These are phyloP conservation scores for Platycercus adscitus DNA, from an alignment of 2,113 vertebrate species.

Conservation along the genomic window DNA sequence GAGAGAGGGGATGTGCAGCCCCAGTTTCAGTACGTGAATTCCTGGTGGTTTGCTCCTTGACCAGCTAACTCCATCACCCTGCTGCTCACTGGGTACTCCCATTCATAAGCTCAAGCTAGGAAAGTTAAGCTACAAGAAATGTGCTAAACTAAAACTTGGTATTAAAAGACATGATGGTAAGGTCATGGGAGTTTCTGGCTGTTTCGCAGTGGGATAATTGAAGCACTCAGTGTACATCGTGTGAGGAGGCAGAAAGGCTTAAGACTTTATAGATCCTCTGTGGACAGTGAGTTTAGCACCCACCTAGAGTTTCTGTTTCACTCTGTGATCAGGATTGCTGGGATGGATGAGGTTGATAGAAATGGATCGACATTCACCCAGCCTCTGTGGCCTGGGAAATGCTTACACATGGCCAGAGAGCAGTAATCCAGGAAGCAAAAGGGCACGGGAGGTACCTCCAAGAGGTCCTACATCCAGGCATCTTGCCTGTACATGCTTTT, in stretches of 20 bases:
- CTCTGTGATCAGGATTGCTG: neutral
- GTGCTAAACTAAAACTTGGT: neutral
- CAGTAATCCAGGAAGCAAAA: neutral
- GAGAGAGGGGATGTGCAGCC: neutral
- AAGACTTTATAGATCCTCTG: neutral
- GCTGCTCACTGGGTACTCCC: neutral
- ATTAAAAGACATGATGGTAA: neutral
- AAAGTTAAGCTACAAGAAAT: neutral
- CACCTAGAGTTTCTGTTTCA: neutral
- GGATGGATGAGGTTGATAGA: neutral
- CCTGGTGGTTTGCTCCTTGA: neutral
- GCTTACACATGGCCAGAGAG: neutral
- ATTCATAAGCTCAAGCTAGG: neutral
- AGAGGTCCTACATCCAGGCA: neutral
- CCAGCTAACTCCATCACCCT: neutral
- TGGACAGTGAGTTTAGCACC: neutral
- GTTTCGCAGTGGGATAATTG: neutral
- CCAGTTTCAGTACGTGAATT: neutral
- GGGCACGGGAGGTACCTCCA: accelerated
- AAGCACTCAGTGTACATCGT: neutral
- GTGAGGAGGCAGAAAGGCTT: neutral
- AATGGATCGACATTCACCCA: neutral
- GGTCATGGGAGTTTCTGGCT: neutral
- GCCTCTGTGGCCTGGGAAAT: neutral
- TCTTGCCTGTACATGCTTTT: accelerated